phyloP scores from a whole-genome alignment of 2,113 vertebrate species.

The Leptobrachium ailaonicum region DNA sequence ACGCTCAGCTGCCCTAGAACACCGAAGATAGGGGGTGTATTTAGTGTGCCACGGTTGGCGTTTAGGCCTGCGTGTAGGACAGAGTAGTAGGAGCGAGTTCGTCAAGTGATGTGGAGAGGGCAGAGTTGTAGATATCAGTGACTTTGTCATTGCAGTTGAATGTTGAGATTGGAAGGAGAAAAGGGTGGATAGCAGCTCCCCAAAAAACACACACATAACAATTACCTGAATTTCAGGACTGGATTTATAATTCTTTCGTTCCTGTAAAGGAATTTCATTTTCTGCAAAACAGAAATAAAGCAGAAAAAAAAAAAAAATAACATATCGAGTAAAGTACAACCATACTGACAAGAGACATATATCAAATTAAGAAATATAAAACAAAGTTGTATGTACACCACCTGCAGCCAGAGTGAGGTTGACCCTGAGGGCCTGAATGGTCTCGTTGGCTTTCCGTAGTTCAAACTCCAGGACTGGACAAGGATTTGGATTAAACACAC shows the following conservation, averaged over 20 bases:
- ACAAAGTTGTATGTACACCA: constrained; percentile 94
- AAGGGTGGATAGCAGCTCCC: background rate
- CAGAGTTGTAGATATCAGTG: too few relatives aligned
- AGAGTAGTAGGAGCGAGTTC: too few relatives aligned
- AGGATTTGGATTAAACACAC: constrained; percentile 93
- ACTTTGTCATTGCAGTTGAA: too few relatives aligned
- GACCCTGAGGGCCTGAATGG: constrained; percentile 99
- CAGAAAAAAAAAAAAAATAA: constrained; percentile 19
- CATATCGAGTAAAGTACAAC: constrained; percentile 56
- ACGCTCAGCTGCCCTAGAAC: too few relatives aligned
- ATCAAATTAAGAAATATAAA: constrained; percentile 63
- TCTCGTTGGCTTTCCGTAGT: constrained; percentile 99
- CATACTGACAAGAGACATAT: background rate
- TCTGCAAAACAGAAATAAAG: constrained; percentile 69
- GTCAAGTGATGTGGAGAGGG: too few relatives aligned
- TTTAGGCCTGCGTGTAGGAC: too few relatives aligned
- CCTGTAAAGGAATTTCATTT: constrained; percentile 93
- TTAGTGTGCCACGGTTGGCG: too few relatives aligned
- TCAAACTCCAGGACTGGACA: constrained; percentile 99
- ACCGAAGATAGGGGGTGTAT: too few relatives aligned
- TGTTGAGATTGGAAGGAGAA: too few relatives aligned
- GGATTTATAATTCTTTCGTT: constrained; percentile 97
- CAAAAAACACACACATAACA: background rate
- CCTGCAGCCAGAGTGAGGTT: constrained; percentile 99
- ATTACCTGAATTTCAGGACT: constrained; percentile 99